phyloP scores from a whole-genome alignment of 2,888 invertebrate species.

The Scaptomyza reducta region DNA sequence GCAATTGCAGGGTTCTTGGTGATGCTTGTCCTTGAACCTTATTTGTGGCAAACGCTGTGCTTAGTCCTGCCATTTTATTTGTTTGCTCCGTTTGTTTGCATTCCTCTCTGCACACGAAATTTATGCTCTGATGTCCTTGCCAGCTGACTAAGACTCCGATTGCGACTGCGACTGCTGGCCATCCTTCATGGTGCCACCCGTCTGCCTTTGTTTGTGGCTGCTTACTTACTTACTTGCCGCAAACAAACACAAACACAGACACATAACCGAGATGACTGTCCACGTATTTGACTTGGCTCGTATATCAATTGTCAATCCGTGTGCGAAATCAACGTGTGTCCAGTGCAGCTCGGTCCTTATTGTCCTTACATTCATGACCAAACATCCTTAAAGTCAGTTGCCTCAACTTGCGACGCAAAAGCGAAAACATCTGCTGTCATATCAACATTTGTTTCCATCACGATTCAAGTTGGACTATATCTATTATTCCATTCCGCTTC shows the following conservation, averaged over 20 bases:
- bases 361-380: constrained; percentile 6
- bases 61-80: constrained; percentile 60
- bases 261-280: constrained; percentile 16
- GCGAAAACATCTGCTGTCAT: constrained; percentile 11
- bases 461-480: not conserved
- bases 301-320: constrained; percentile 64
- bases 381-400: not conserved
- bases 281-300: constrained; percentile 51
- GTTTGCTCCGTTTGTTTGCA: constrained; percentile 56
- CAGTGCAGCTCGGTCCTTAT: constrained; percentile 17
- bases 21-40: constrained; percentile 67
- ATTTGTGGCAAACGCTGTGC: constrained; percentile 29
- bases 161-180: not conserved
- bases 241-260: not conserved
- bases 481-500: not conserved
- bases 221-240: constrained; percentile 9
- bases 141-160: constrained; percentile 17
- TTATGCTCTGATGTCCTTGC: constrained; percentile 55
- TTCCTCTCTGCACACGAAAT: constrained; percentile 52
- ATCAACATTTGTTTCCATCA: constrained; percentile 4
- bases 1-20: constrained; percentile 32
- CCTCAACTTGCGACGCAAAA: constrained; percentile 2
- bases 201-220: constrained; percentile 25
- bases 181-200: not conserved
- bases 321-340: constrained; percentile 38